These are phyloP conservation scores for Phengaris alcon DNA, from an alignment of 2,888 invertebrate genomes.

Conservation along the genomic window DNA sequence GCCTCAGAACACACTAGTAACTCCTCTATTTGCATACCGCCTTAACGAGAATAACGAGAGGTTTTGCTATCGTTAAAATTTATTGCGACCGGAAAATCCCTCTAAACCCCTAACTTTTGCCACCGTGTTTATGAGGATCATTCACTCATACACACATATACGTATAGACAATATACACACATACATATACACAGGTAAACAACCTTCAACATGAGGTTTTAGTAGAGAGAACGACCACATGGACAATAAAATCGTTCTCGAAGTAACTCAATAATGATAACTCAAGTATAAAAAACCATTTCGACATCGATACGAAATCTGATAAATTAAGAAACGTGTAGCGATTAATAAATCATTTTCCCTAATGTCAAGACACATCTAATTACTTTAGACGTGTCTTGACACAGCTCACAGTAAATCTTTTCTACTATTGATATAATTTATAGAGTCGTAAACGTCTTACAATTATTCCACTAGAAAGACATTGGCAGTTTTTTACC, in stretches of 20 bases:
- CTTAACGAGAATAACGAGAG: not conserved
- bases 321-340: too few relatives aligned
- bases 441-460: not conserved
- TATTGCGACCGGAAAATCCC: not conserved
- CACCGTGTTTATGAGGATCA: not conserved
- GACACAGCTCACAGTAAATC: not conserved
- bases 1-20: too few relatives aligned
- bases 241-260: too few relatives aligned
- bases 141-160: not conserved
- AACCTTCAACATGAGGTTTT: not conserved
- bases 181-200: not conserved
- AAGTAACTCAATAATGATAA: too few relatives aligned
- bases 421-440: not conserved
- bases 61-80: slow-evolving; percentile 11
- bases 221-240: too few relatives aligned
- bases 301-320: too few relatives aligned
- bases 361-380: not conserved
- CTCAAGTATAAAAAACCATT: not conserved
- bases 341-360: too few relatives aligned
- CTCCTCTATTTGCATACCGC: too few relatives aligned
- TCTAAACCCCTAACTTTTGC: not conserved
- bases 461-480: not conserved
- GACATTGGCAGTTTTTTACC: too few relatives aligned
- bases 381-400: not conserved
- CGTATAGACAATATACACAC: not conserved